Base-by-base conservation (phyloP, 2,888 invertebrate species). In the Drosophila setosimentum region DNA sequence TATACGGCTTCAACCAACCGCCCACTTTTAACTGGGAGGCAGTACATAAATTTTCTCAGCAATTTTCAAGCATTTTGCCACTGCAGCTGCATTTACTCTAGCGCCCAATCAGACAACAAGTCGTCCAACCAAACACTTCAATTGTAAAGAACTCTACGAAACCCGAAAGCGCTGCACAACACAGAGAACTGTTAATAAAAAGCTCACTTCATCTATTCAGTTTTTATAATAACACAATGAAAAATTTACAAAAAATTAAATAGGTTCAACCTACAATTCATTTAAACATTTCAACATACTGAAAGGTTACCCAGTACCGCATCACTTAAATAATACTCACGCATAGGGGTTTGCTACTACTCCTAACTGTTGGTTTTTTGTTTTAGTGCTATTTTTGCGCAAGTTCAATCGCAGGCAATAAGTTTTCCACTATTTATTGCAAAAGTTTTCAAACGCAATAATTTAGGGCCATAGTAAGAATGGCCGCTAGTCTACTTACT, bases 41-140 rank as follows among this genome's bases (percentile, higher is more conserved):
- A 87, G 84, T 85, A 78, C 74, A 89, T 85, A 89, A 76, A 85
- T 89, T 80, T 78, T 49, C 80, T 59, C 35, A 45, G 50, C 66
- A 70, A 75, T 80, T 78, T 80, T 67, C 77, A 55, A 66, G 63
- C 80, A 66, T 59, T 72, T 64, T 64, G 35, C 59, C 57, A 33
- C 58, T 73, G 67, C 67, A 59, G 63, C 53, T 68, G 68, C 67
- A 55, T 65, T 70, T 74, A 63, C 53, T 59, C 60, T 60, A 11
- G 62, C 51, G 53, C 51, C 79, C 63, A 73, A 74, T 73, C 85
- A 71, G 80, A 72, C 75, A 75, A 73, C 59, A 70, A 63, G 32
- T 68, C 49, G n/a, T 18, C 79, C 45, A 49, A 53, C 62, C 59
- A 59, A 40, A 35, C 65, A 42, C 57, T 24, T 30, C 0, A 18